Evolutionary conservation across 2,113 vertebrate species (phyloP).

Genomic region (Theristicus caerulescens): DNA sequence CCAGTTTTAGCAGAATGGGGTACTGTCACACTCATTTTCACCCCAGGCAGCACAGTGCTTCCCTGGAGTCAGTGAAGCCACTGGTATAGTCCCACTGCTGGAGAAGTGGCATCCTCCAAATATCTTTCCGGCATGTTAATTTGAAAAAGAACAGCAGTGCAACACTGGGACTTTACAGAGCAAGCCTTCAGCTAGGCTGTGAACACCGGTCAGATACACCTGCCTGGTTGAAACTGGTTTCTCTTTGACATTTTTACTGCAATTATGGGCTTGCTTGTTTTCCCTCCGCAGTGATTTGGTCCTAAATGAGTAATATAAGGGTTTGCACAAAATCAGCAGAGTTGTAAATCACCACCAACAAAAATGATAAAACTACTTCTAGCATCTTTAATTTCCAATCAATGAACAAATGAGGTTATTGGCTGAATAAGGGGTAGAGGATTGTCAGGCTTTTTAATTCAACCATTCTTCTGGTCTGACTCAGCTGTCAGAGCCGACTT

Average conservation of each 20-base stretch:
- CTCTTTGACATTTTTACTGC: not conserved
- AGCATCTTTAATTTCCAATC: constrained; percentile 45
- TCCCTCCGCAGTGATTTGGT: not conserved
- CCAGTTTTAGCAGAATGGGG: not conserved
- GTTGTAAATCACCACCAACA: not conserved
- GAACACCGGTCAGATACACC: not conserved
- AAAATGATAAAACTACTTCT: constrained; percentile 18
- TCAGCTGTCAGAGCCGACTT: constrained; percentile 59
- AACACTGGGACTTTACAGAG: not conserved
- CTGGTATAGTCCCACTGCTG: not conserved
- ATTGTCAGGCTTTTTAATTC: constrained; percentile 47
- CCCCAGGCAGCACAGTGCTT: not conserved
- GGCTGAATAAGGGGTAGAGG: constrained; percentile 37
- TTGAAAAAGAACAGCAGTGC: not conserved
- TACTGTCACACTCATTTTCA: not conserved
- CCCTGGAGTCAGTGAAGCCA: not conserved
- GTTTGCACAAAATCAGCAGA: not conserved
- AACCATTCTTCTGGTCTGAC: constrained; percentile 58
- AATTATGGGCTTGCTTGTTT: not conserved
- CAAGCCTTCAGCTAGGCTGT: not conserved
- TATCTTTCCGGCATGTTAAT: not conserved
- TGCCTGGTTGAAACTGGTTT: not conserved
- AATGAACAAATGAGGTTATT: constrained; percentile 52
- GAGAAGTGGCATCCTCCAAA: not conserved
- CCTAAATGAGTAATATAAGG: constrained; percentile 17